Evolutionary conservation across 2,113 vertebrate species (phyloP), one percentile per base, ranked within the genome.

Genomic region (Ahaetulla prasina): DNA sequence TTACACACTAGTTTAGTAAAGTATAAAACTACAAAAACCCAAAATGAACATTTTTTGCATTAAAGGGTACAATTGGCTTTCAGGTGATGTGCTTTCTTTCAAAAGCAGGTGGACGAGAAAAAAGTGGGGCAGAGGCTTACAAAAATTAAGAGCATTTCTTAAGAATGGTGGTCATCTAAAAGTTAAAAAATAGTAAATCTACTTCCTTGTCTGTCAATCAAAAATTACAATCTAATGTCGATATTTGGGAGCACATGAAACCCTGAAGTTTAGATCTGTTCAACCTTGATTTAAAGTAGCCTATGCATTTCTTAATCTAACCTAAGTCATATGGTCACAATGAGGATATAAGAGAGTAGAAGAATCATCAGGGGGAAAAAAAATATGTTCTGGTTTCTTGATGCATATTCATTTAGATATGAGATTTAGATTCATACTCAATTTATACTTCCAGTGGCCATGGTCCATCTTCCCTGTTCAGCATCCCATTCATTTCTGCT

Each of bases 371-470:
- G 20, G 0, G 20, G 0, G 2, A 6, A 35, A 63, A 30, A 74
- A 39, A 39, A 3, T 80, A n/a, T 43, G 8, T 35, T n/a, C n/a
- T 88, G 35, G 22, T 80, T 80, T 86, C 25, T 57, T 49, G 8
- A 25, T 55, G 27, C 7, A 35, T 57, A 49, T 49, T 94, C 94
- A 93, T 94, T 55, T 4, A 16, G 86, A 39, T 22, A 20, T 39
- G 89, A 90, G 9, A 25, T 90, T 45, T 45, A 92, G 94, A 93
- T 93, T 47, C 84, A 92, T 92, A 87, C 87, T 27, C 93, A 96
- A 47, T 18, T 87, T 50, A 89, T 53, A 87, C 74, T 94, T 95
- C 74, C 80, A 91, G 85, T 35, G 52, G 49, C 47, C 84, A 74
- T 12, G 8, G n/a, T 39, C 80, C 27, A 25, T 85, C 86, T 43